phyloP scores from a whole-genome alignment of 2,113 vertebrate genomes.

The Oriolus oriolus region DNA sequence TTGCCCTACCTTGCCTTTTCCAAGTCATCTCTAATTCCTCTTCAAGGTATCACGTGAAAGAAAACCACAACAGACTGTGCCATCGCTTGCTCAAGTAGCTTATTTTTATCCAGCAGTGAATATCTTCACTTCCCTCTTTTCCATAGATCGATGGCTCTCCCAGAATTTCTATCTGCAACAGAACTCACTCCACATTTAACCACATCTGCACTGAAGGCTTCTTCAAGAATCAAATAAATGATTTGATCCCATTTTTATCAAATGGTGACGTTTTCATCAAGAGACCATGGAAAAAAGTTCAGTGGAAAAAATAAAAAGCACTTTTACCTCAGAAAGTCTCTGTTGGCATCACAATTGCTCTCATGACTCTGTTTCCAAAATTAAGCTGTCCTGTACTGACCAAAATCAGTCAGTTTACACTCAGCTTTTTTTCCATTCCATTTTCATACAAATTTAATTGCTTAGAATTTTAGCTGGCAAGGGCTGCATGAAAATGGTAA shows the following conservation, averaged over 20 bases:
- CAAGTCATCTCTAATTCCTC: conserved; percentile 61
- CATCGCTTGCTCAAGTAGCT: conserved; percentile 60
- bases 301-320: neutral
- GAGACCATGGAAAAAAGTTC: neutral
- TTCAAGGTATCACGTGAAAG: conserved; percentile 56
- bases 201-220: neutral
- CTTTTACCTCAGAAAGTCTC: neutral
- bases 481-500: neutral
- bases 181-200: neutral
- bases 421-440: neutral
- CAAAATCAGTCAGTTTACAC: neutral
- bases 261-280: neutral
- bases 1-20: conserved; percentile 50
- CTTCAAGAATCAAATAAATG: neutral
- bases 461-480: neutral
- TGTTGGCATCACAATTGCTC: neutral
- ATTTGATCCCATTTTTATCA: neutral
- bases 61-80: conserved; percentile 61
- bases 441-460: neutral
- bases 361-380: neutral
- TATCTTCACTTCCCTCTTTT: conserved; percentile 63
- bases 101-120: conserved; percentile 60
- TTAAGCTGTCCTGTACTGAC: neutral
- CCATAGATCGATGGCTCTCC: conserved; percentile 27
- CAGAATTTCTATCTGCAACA: neutral